phyloP scores from a whole-genome alignment of 2,888 invertebrate species.

The Chrysotoxum bicinctum region DNA sequence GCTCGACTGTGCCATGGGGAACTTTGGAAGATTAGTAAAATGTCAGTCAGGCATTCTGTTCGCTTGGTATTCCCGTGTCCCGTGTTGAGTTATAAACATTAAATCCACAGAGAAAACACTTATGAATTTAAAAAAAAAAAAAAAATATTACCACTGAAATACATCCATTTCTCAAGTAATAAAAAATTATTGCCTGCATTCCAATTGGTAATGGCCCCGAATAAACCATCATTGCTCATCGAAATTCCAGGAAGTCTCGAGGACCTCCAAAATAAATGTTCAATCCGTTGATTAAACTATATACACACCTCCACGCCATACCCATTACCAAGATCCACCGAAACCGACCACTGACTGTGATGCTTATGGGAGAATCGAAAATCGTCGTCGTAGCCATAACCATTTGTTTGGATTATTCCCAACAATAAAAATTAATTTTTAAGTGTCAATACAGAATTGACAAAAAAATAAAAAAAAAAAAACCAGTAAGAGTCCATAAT shows the following conservation, averaged over 20 bases:
- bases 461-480: background rate
- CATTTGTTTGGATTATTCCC: conserved; percentile 67
- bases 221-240: conserved; percentile 29
- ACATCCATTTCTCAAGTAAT: conserved; percentile 37
- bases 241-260: conserved; percentile 59
- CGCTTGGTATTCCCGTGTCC: too few relatives aligned
- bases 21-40: too few relatives aligned
- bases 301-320: background rate
- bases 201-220: conserved; percentile 11
- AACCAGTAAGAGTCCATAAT: background rate
- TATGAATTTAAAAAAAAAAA: too few relatives aligned
- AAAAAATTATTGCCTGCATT: conserved; percentile 55
- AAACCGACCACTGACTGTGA: conserved; percentile 15
- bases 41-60: too few relatives aligned
- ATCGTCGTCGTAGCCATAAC: conserved; percentile 48
- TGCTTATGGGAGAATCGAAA: background rate
- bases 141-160: background rate
- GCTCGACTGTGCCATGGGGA: too few relatives aligned
- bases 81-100: background rate
- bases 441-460: conserved; percentile 64
- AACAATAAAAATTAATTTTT: conserved; percentile 72
- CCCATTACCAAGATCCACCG: background rate
- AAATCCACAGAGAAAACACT: background rate
- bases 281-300: conserved; percentile 21
- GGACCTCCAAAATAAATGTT: conserved; percentile 47